A percentile compares a stretch with the other conserved stretches of the same genome.
These are phyloP conservation scores for Drosophila meridiana DNA, from an alignment of 2,888 invertebrate species.

Conservation along the genomic window DNA sequence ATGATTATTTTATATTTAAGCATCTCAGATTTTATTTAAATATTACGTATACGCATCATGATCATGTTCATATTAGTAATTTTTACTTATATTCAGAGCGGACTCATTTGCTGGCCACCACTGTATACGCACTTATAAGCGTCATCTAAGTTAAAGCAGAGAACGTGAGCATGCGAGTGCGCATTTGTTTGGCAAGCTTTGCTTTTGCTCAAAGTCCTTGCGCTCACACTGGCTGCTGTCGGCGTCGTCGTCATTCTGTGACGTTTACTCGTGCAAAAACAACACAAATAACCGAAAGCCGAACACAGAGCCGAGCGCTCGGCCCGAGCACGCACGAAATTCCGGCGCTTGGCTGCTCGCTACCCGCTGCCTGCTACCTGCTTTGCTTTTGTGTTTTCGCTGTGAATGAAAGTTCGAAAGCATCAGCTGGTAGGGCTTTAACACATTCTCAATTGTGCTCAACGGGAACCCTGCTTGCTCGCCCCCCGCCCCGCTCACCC, in stretches of 20 bases:
- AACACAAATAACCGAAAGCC: slow-evolving; percentile 36
- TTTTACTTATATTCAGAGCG: neutral
- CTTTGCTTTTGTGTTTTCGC: slow-evolving; percentile 66
- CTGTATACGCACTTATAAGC: slow-evolving; percentile 37
- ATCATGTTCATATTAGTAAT: neutral
- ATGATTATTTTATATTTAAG: neutral
- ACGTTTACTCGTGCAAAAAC: slow-evolving; percentile 53
- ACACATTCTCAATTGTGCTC: slow-evolving; percentile 73
- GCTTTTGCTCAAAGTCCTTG: slow-evolving; percentile 48
- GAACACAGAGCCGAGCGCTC: slow-evolving; percentile 14
- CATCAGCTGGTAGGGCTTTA: slow-evolving; percentile 75
- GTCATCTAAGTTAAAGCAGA: slow-evolving; percentile 37
- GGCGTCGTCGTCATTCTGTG: slow-evolving; percentile 48
- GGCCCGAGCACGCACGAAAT: slow-evolving; percentile 36
- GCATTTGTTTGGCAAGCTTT: slow-evolving; percentile 70
- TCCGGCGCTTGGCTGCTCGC: slow-evolving; percentile 37
- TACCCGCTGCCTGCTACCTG: slow-evolving; percentile 19
- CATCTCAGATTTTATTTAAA: neutral
- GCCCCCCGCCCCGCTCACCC: neutral
- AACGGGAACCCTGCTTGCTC: slow-evolving; percentile 8
- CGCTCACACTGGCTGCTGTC: slow-evolving; percentile 44
- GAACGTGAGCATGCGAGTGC: slow-evolving; percentile 66
- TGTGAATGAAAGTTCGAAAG: slow-evolving; percentile 77
- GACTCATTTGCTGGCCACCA: slow-evolving; percentile 25
- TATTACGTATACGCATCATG: neutral